Base-by-base conservation (phyloP, 2,888 invertebrate species). In the Alcis repandata region DNA sequence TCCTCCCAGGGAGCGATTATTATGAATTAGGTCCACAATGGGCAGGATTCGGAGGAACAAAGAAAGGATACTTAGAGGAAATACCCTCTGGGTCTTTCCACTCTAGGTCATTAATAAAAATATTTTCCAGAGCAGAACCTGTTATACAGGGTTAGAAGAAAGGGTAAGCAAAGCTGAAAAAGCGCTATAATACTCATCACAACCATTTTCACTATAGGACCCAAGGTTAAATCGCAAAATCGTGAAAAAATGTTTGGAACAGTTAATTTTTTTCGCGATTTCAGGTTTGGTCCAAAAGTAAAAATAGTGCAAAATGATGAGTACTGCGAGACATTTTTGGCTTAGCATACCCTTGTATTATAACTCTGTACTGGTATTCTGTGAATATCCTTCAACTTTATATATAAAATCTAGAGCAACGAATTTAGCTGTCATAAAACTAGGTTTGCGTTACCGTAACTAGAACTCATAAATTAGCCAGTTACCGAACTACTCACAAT, bases 401-500 rank as follows among this genome's bases (percentile, higher is more conserved):
- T 2, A 49, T 46, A 22, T 8, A 22, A 46, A 41, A 51, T 17
- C 22, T 40, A 38, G 52, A 19, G 13, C 38, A 40, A 38, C 33
- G 20, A 52, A 17, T 2, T 2, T 27, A 27, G 27, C 2, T 27
- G 27, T n/a, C 10, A 22, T 49, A 27, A 33, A 48, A 49, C 49
- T 32, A 49, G 27, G 33, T 49, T 32, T 49, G n/a, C 11, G 27
- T 9, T 2, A 22, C 3, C 27, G 32, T 49, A 13, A 38, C 10
- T 36, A 17, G 9, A 19, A 45, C 20, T 11, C 22, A 52, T 52
- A 52, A 52, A 52, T 38, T 38, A 22, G 52, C 52, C 20, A 22
- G 52, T 38, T 22, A 53, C 38, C 38, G 15, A 41, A 57, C 40
- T 41, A 68, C 52, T 57, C n/a, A 36, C 41, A 22, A 19, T 19